Evolutionary conservation across 2,888 invertebrate species (phyloP).

Genomic region (Iselma pallidipennis): DNA sequence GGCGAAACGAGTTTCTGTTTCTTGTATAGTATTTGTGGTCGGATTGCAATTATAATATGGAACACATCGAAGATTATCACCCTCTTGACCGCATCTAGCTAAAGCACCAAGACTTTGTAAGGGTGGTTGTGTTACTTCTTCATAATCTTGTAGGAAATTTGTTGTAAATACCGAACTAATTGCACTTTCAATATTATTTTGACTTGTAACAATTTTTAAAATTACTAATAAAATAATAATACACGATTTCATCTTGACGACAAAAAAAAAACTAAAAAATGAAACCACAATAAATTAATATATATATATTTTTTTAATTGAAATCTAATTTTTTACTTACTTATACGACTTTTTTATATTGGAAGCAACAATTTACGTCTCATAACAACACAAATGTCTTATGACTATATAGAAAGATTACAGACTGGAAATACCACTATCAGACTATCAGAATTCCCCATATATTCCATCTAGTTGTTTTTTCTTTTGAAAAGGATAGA

Average conservation of each 20-base stretch:
- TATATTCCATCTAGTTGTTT: too few species aligned
- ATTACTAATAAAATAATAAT: neutral
- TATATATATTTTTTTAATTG: too few species aligned
- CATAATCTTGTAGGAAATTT: slow-evolving; percentile 33
- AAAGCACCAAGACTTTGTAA: slow-evolving; percentile 33
- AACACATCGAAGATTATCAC: slow-evolving; percentile 70
- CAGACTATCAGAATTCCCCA: too few species aligned
- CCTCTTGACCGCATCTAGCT: slow-evolving; percentile 33
- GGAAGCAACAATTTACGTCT: too few species aligned
- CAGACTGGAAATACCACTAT: too few species aligned
- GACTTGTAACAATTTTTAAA: neutral
- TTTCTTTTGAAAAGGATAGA: too few species aligned
- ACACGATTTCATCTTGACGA: neutral
- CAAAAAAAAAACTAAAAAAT: neutral
- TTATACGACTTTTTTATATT: too few species aligned
- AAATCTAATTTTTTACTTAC: too few species aligned
- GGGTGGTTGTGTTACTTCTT: slow-evolving; percentile 37
- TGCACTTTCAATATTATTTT: slow-evolving; percentile 10
- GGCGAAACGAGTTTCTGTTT: neutral
- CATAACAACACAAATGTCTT: too few species aligned
- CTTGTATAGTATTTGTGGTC: slow-evolving; percentile 58
- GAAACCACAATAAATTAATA: slow-evolving; percentile 55
- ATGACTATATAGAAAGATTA: too few species aligned
- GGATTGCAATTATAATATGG: slow-evolving; percentile 75
- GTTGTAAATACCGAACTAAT: slow-evolving; percentile 11